These are phyloP conservation scores for Chesias legatella DNA, from an alignment of 2,888 invertebrate genomes.

Conservation along the genomic window DNA sequence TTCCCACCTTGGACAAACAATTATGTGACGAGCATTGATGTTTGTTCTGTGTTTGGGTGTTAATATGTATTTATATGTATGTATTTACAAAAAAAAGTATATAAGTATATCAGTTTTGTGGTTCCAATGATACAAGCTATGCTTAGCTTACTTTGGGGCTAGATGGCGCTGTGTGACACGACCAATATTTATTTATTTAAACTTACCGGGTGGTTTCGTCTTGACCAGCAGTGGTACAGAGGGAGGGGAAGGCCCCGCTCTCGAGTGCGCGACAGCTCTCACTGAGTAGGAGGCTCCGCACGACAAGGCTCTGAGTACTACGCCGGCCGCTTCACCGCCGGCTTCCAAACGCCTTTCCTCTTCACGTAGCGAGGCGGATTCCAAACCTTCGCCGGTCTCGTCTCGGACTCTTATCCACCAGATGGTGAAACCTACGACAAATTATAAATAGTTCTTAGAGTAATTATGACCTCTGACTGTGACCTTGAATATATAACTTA, in stretches of 20 bases:
- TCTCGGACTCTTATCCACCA: conserved; percentile 69
- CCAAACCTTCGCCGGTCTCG: conserved; percentile 55
- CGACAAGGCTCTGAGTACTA: conserved; percentile 57
- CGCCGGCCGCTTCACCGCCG: conserved; percentile 60
- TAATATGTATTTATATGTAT: too few species aligned
- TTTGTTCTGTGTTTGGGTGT: too few species aligned
- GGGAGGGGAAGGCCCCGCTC: conserved; percentile 62
- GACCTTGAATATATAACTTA: too few species aligned
- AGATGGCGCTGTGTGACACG: too few species aligned
- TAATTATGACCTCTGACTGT: too few species aligned
- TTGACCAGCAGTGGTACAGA: conserved; percentile 62
- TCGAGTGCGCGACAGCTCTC: conserved; percentile 63
- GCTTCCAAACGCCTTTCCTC: conserved; percentile 64
- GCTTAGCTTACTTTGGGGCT: too few species aligned
- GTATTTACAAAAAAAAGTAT: too few species aligned
- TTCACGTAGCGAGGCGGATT: conserved; percentile 49
- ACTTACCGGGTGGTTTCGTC: conserved; percentile 69
- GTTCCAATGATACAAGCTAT: too few species aligned
- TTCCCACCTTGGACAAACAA: too few species aligned
- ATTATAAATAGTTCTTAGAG: background rate
- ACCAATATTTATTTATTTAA: background rate
- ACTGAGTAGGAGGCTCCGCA: conserved; percentile 71
- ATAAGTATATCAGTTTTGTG: too few species aligned
- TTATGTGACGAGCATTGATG: too few species aligned
- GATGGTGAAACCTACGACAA: conserved; percentile 57